Percentiles rank a stretch among this genome's conserved stretches.
These are phyloP conservation scores for Odontamblyopus lacepedii DNA, from an alignment of 2,797 vertebrate genomes.

Conservation along the genomic window DNA sequence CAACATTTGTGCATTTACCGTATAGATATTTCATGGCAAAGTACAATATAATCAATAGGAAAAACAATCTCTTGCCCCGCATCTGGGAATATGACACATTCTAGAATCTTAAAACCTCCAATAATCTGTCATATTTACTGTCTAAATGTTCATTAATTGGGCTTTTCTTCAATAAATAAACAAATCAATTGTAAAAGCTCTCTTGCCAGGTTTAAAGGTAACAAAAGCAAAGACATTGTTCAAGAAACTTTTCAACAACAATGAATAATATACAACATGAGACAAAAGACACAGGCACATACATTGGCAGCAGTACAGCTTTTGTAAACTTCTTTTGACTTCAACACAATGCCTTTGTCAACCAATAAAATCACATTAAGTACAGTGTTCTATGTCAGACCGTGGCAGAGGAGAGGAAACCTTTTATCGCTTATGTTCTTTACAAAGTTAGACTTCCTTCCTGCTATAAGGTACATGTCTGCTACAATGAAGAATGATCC, in stretches of 20 bases:
- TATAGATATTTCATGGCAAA: no score
- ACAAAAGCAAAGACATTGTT: not conserved
- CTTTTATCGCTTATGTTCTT: slow-evolving; percentile 41
- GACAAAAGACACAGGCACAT: slow-evolving; percentile 4
- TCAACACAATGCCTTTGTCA: not conserved
- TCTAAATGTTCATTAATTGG: no score
- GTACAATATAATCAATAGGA: no score
- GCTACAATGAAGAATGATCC: slow-evolving; percentile 55
- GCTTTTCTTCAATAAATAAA: not conserved
- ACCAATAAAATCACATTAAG: slow-evolving; percentile 24
- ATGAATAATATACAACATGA: not conserved
- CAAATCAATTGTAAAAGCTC: no score
- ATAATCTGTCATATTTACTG: no score
- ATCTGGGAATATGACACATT: no score
- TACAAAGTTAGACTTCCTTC: slow-evolving; percentile 48
- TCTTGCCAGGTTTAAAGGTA: no score
- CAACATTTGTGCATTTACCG: no score
- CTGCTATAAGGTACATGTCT: slow-evolving; percentile 31
- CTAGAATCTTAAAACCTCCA: no score
- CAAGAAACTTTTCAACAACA: not conserved
- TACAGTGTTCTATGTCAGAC: slow-evolving; percentile 32
- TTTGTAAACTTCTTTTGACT: not conserved
- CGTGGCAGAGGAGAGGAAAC: slow-evolving; percentile 19
- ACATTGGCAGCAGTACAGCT: slow-evolving; percentile 6
- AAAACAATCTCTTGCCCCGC: no score